phyloP scores from a whole-genome alignment of 2,113 vertebrate species.

The Henicopernis longicauda region DNA sequence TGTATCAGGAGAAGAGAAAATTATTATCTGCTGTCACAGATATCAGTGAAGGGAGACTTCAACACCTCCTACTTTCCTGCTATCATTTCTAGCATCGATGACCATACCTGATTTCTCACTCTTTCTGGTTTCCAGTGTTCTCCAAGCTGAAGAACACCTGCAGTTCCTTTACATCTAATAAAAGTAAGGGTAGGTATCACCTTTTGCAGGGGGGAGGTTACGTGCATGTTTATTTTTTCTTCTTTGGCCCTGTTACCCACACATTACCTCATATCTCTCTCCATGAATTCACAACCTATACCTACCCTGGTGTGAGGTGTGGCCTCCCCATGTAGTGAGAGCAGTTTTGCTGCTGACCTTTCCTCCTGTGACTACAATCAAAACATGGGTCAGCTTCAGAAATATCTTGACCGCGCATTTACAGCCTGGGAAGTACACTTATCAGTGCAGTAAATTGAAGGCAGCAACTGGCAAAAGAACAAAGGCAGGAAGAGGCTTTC shows the following conservation, averaged over 20 bases:
- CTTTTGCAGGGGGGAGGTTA: background rate
- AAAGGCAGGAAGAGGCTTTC: constrained; percentile 43
- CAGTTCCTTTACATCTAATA: background rate
- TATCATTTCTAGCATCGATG: background rate
- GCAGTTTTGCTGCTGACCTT: background rate
- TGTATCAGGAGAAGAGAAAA: background rate
- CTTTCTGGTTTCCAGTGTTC: background rate
- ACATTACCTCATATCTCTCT: background rate
- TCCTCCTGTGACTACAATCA: background rate
- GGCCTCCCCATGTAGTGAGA: background rate
- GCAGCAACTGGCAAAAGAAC: constrained; percentile 44
- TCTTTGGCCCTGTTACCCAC: background rate
- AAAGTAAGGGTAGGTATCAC: background rate
- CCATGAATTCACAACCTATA: background rate
- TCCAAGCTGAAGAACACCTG: background rate
- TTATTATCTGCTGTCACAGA: background rate
- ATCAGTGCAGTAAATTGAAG: constrained; percentile 25
- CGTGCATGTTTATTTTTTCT: background rate
- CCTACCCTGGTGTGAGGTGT: background rate
- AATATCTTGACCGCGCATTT: background rate
- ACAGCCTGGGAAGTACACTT: constrained; percentile 45
- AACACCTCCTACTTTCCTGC: background rate
- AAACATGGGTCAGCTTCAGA: background rate
- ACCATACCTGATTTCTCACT: background rate
- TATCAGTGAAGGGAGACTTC: background rate